phyloP scores from a whole-genome alignment of 2,797 vertebrate genomes.

The Macropodus opercularis region DNA sequence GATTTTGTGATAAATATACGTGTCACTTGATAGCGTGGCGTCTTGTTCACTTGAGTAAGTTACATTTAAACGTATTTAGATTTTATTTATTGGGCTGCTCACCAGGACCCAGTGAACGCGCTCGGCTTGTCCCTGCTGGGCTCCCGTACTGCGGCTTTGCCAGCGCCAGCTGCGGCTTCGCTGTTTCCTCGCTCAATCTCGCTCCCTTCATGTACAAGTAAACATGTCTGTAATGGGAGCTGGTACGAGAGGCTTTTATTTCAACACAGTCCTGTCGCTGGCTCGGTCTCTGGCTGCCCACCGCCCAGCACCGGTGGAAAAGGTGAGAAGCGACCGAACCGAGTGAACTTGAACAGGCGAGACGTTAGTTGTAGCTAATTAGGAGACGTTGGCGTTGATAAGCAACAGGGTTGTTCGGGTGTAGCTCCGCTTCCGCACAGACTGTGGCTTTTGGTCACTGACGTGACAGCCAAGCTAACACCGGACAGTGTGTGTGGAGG shows the following conservation, averaged over 20 bases:
- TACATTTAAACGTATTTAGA: too few relatives aligned
- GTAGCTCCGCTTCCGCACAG: conserved; percentile 71
- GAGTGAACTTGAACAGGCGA: background rate
- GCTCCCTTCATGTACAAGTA: conserved; percentile 57
- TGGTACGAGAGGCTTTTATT: conserved; percentile 90
- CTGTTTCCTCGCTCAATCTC: conserved; percentile 25
- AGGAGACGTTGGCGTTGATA: conserved; percentile 3
- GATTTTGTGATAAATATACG: too few relatives aligned
- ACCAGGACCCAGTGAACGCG: too few relatives aligned
- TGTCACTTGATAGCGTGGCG: too few relatives aligned
- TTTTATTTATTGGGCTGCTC: too few relatives aligned
- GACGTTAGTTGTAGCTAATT: conserved; percentile 4
- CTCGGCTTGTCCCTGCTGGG: conserved; percentile 64
- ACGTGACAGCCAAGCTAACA: conserved; percentile 18
- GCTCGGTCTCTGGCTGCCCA: conserved; percentile 92
- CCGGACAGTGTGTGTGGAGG: conserved; percentile 20
- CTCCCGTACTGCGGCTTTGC: conserved; percentile 75
- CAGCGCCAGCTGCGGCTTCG: conserved; percentile 22
- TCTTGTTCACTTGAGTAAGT: too few relatives aligned
- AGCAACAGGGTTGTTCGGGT: conserved; percentile 49
- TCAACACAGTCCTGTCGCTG: conserved; percentile 94
- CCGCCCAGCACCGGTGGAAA: conserved; percentile 89
- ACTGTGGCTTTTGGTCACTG: conserved; percentile 22
- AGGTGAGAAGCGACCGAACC: conserved; percentile 78
- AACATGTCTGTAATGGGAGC: conserved; percentile 81